Conservation (phyloP, 2,888 invertebrate species). For the Chironomus riparius region DNA sequence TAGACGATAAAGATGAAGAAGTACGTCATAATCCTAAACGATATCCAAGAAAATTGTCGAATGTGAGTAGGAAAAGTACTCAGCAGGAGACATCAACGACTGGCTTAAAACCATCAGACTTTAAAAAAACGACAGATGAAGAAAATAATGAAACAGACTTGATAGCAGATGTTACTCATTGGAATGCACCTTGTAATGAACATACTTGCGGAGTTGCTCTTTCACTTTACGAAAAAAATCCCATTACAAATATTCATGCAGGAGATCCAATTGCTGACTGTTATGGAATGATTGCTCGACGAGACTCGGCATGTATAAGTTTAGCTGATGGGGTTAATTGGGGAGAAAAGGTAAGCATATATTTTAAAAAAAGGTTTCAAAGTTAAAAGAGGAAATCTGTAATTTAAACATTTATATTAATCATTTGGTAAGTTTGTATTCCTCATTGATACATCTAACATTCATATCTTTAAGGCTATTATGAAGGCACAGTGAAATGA, state of each 20-base stretch:
- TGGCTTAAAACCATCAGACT: slow-evolving; percentile 15
- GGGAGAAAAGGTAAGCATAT: slow-evolving; percentile 54
- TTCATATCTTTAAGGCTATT: too few relatives aligned
- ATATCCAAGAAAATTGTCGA: slow-evolving; percentile 12
- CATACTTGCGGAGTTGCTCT: slow-evolving; percentile 45
- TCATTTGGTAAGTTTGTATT: too few relatives aligned
- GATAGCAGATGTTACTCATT: slow-evolving; percentile 41
- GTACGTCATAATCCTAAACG: slow-evolving; percentile 29
- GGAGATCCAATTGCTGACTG: slow-evolving; percentile 84
- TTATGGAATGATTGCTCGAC: slow-evolving; percentile 62
- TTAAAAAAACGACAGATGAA: slow-evolving; percentile 20
- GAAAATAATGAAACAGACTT: slow-evolving; percentile 30
- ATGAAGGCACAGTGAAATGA: too few relatives aligned
- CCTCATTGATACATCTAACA: too few relatives aligned
- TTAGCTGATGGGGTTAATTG: slow-evolving; percentile 88
- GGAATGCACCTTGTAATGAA: slow-evolving; percentile 40
- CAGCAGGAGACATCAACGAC: not conserved
- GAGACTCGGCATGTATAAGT: slow-evolving; percentile 70
- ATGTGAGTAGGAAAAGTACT: slow-evolving; percentile 19
- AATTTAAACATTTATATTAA: too few relatives aligned
- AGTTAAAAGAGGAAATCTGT: too few relatives aligned
- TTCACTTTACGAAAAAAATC: slow-evolving; percentile 76
- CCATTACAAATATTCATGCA: slow-evolving; percentile 57
- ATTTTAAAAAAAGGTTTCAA: too few relatives aligned
- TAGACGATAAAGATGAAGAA: slow-evolving; percentile 47